phyloP scores from a whole-genome alignment of 2,888 invertebrate species.

The Eucera pruinosa region DNA sequence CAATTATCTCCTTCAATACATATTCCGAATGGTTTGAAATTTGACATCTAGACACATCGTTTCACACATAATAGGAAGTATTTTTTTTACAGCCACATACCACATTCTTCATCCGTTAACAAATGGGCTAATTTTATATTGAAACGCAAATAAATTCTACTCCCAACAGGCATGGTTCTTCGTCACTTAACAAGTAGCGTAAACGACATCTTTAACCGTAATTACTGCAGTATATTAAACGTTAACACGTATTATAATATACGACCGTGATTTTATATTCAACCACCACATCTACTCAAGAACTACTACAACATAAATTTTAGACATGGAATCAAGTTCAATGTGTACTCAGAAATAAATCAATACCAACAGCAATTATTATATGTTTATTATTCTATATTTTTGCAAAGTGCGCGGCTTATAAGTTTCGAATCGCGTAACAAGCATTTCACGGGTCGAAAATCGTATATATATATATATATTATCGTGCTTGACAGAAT shows the following conservation, averaged over 20 bases:
- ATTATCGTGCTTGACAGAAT: too few species aligned
- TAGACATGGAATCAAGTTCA: too few species aligned
- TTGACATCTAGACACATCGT: not conserved
- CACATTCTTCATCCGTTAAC: not conserved
- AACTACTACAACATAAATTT: not conserved
- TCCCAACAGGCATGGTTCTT: not conserved
- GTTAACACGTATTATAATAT: not conserved
- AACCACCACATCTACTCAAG: not conserved
- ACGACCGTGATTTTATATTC: not conserved
- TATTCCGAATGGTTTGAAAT: not conserved
- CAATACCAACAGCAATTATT: too few species aligned
- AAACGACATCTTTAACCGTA: not conserved
- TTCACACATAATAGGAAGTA: not conserved
- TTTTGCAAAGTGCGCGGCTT: too few species aligned
- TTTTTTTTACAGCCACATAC: not conserved
- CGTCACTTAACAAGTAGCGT: not conserved
- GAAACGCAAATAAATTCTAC: too few species aligned
- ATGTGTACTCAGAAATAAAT: too few species aligned
- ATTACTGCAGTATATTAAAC: not conserved
- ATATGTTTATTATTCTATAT: too few species aligned
- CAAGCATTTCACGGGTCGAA: too few species aligned
- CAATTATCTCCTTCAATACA: not conserved
- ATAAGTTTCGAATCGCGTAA: too few species aligned
- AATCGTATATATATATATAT: too few species aligned
- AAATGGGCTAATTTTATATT: conserved; percentile 17